A percentile compares a stretch with the other conserved stretches of the same genome.
phyloP scores from a whole-genome alignment of 1,140 invertebrate genomes.

The Zaprionus capensis region DNA sequence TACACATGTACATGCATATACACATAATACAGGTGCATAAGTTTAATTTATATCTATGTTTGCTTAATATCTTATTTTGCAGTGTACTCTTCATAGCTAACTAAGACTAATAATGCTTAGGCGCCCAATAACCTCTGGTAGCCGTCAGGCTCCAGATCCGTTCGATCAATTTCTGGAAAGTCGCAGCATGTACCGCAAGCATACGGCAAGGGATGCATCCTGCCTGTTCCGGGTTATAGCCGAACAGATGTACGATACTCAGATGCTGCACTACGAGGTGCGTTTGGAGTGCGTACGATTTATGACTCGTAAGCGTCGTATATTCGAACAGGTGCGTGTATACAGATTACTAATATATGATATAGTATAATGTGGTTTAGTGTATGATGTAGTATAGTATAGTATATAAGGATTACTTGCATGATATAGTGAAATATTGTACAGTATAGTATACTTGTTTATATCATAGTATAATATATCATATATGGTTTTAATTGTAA shows the following conservation, averaged over 20 bases:
- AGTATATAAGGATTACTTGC: neutral
- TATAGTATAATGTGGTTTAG: neutral
- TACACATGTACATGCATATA: neutral
- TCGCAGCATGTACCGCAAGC: conserved; percentile 92
- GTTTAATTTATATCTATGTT: neutral
- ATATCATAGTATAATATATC: no score
- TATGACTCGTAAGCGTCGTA: conserved; percentile 87
- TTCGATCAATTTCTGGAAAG: conserved; percentile 92
- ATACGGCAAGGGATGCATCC: conserved; percentile 92
- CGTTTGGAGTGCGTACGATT: conserved; percentile 89
- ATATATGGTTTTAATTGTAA: neutral
- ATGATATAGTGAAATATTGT: no score
- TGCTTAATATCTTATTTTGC: neutral
- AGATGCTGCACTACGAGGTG: conserved; percentile 90
- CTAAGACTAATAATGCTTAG: conserved; percentile 27
- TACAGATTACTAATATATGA: conserved; percentile 27
- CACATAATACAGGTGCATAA: neutral
- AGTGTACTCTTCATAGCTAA: neutral
- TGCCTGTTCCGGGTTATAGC: conserved; percentile 93
- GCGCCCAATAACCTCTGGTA: conserved; percentile 81
- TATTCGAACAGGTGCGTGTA: conserved; percentile 85
- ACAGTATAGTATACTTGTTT: no score
- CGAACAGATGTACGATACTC: conserved; percentile 93
- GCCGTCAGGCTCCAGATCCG: conserved; percentile 82
- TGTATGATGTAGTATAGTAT: neutral